phyloP scores from a whole-genome alignment of 2,113 vertebrate genomes.

The Paedocypris sp. region DNA sequence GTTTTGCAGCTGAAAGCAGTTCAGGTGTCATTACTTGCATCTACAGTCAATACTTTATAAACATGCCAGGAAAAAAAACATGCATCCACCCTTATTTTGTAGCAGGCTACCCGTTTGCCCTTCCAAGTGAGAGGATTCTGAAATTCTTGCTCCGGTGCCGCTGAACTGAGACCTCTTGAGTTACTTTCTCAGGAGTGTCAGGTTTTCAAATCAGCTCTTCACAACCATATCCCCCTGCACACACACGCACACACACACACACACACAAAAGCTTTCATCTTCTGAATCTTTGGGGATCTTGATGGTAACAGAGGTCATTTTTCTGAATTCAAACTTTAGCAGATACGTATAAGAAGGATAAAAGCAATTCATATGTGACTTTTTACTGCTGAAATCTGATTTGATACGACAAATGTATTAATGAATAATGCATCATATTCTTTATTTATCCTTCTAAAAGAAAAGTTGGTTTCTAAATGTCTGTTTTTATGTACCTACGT shows the following conservation, averaged over 20 bases:
- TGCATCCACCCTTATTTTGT: background rate
- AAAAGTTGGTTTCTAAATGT: too few relatives aligned
- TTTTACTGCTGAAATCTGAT: too few relatives aligned
- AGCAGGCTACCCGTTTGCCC: background rate
- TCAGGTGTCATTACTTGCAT: too few relatives aligned
- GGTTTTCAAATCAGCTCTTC: constrained; percentile 32
- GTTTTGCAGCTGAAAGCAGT: too few relatives aligned
- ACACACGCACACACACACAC: constrained; percentile 5
- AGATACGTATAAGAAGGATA: too few relatives aligned
- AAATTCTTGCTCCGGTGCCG: constrained; percentile 20
- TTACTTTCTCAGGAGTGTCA: constrained; percentile 47
- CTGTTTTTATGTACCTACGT: too few relatives aligned
- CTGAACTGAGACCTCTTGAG: constrained; percentile 12
- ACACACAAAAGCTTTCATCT: constrained; percentile 20
- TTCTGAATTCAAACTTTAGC: background rate
- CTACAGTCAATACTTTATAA: too few relatives aligned
- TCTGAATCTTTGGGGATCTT: background rate
- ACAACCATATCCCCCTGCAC: background rate
- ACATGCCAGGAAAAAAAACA: too few relatives aligned
- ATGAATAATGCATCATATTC: too few relatives aligned
- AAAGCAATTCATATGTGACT: too few relatives aligned
- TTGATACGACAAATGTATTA: too few relatives aligned
- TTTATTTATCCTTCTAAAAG: too few relatives aligned
- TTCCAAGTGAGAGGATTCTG: constrained; percentile 12
- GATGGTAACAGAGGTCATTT: constrained; percentile 1